Conservation (phyloP, 53 echinoderm and acorn worm genomes). For the Zoroaster sp. region DNA sequence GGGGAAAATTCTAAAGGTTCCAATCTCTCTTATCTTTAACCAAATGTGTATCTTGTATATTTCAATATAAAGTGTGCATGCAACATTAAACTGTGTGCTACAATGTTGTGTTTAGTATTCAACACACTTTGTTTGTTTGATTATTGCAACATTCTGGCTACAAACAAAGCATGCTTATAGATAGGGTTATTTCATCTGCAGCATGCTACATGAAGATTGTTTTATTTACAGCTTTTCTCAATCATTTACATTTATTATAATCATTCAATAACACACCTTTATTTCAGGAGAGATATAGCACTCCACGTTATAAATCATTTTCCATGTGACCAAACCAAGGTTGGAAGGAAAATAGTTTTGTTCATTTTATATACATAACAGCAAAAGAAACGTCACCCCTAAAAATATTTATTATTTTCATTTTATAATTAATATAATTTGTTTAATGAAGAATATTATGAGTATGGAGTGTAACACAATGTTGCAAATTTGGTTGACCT, state of each 20-base stretch:
- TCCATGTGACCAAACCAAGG: too few species aligned
- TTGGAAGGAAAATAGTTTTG: too few species aligned
- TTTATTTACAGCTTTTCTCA: background rate
- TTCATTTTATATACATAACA: too few species aligned
- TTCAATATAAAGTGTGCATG: constrained; percentile 9
- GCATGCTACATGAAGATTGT: background rate
- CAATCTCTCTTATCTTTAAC: background rate
- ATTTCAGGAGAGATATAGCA: background rate
- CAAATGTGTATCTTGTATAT: background rate
- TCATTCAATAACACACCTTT: too few species aligned
- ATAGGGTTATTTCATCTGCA: background rate
- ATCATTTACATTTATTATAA: background rate
- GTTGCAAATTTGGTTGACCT: too few species aligned
- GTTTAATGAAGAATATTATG: too few species aligned
- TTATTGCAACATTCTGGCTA: background rate
- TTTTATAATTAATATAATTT: too few species aligned
- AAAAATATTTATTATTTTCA: too few species aligned
- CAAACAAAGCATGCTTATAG: background rate
- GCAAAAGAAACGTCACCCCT: too few species aligned
- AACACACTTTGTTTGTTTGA: background rate
- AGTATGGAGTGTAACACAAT: too few species aligned
- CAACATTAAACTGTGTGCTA: constrained; percentile 27
- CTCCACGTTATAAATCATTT: too few species aligned
- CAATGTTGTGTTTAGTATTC: background rate
- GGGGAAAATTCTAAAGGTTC: too few species aligned